Conservation (phyloP, 35 echinoderm and acorn worm genomes). For the Acanthaster planci region DNA sequence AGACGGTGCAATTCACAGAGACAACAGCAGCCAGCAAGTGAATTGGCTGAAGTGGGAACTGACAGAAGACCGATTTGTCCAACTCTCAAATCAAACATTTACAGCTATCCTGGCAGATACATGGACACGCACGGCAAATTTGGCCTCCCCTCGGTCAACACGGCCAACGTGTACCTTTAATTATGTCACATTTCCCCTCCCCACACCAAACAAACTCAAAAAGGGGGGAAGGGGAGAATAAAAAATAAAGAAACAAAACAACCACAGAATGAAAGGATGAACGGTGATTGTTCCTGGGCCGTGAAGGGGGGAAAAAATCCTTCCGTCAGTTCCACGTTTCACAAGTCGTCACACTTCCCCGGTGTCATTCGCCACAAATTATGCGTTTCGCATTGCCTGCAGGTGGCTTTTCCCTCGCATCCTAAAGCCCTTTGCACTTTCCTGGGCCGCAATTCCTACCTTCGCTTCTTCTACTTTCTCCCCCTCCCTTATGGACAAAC, state of each 20-base stretch:
- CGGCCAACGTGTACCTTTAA: constrained; percentile 9
- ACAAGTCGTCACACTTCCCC: constrained; percentile 16
- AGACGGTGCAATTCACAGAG: too few relatives aligned
- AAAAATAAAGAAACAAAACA: background rate
- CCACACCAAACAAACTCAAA: background rate
- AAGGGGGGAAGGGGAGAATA: background rate
- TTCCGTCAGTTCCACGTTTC: background rate
- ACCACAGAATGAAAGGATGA: too few relatives aligned
- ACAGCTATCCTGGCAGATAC: background rate
- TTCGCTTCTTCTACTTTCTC: background rate
- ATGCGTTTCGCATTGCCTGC: constrained; percentile 9
- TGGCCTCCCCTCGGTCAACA: background rate
- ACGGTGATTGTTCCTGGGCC: too few relatives aligned
- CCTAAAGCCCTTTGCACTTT: constrained; percentile 15
- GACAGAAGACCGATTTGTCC: too few relatives aligned
- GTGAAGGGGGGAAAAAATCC: too few relatives aligned
- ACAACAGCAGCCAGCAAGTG: too few relatives aligned
- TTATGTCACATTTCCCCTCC: constrained; percentile 10
- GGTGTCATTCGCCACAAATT: constrained; percentile 13
- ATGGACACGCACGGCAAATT: background rate
- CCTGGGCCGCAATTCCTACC: background rate
- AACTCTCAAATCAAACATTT: background rate
- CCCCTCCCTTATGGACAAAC: background rate
- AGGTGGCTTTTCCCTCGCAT: background rate
- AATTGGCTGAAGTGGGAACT: too few relatives aligned